These are phyloP conservation scores for Lucilia cuprina DNA, from an alignment of 1,140 invertebrate species.

Conservation along the genomic window DNA sequence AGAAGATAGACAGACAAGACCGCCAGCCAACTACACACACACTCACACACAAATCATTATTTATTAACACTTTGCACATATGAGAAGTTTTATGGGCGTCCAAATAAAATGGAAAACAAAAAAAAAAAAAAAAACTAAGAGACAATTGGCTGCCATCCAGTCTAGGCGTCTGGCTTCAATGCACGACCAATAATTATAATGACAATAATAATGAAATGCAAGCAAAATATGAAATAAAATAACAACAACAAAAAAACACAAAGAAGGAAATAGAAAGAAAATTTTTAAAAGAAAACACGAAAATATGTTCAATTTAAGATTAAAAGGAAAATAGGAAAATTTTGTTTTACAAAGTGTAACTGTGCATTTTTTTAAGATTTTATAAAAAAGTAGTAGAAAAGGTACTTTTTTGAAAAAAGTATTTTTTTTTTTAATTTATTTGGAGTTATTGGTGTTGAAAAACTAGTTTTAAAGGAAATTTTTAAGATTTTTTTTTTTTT, in stretches of 20 bases:
- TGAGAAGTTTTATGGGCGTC: background rate
- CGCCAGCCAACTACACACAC: too few relatives aligned
- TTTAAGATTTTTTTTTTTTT: too few relatives aligned
- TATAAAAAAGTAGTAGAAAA: too few relatives aligned
- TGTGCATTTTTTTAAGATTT: too few relatives aligned
- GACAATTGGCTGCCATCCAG: constrained; percentile 41
- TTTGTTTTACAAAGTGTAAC: too few relatives aligned
- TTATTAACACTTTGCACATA: background rate
- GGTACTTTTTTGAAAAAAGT: too few relatives aligned
- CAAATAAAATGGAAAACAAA: background rate
- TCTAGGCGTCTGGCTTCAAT: constrained; percentile 40
- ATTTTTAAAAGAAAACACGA: background rate
- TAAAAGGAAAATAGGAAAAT: too few relatives aligned
- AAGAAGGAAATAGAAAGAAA: background rate
- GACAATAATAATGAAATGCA: constrained; percentile 16
- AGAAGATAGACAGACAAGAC: too few relatives aligned
- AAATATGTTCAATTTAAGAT: background rate
- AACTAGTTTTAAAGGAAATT: too few relatives aligned
- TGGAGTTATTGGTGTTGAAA: too few relatives aligned
- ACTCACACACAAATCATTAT: too few relatives aligned
- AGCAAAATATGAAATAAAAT: background rate
- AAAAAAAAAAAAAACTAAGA: background rate
- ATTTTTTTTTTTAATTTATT: too few relatives aligned
- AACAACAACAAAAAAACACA: background rate
- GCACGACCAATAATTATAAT: constrained; percentile 28